phyloP scores from a whole-genome alignment of 2,888 invertebrate species.

The Lymantria dispar region DNA sequence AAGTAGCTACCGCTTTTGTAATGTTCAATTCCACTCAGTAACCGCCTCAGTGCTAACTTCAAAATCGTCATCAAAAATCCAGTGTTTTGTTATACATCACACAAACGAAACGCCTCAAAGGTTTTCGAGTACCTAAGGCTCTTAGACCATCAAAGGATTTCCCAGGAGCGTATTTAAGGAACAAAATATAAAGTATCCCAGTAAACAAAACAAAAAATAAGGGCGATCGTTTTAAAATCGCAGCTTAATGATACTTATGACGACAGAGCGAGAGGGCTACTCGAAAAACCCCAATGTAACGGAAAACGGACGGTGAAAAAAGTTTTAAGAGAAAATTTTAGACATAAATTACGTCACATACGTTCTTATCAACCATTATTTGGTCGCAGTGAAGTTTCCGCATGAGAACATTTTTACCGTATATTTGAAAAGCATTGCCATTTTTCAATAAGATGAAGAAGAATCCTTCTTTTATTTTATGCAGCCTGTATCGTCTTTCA shows the following conservation, averaged over 20 bases:
- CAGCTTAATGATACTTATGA: slow-evolving; percentile 56
- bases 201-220: slow-evolving; percentile 48
- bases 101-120: slow-evolving; percentile 33
- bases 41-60: slow-evolving; percentile 6
- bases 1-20: slow-evolving; percentile 3
- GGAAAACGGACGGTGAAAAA: slow-evolving; percentile 45
- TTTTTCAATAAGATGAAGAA: too few relatives aligned
- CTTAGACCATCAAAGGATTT: slow-evolving; percentile 38
- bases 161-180: slow-evolving; percentile 37
- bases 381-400: slow-evolving; percentile 61
- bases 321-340: slow-evolving; percentile 69
- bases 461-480: too few relatives aligned
- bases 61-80: slow-evolving; percentile 16
- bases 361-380: slow-evolving; percentile 71
- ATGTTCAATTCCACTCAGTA: not conserved
- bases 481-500: too few relatives aligned
- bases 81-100: slow-evolving; percentile 31
- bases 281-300: slow-evolving; percentile 51
- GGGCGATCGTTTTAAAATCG: slow-evolving; percentile 61
- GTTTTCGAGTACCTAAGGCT: slow-evolving; percentile 27
- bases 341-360: slow-evolving; percentile 63
- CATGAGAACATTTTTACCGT: slow-evolving; percentile 64
- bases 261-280: slow-evolving; percentile 41
- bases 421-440: slow-evolving; percentile 6
- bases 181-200: slow-evolving; percentile 35